A percentile compares a stretch with the other conserved stretches of the same genome.
Conservation (phyloP, 2,113 vertebrate species). For the Riparia riparia region DNA sequence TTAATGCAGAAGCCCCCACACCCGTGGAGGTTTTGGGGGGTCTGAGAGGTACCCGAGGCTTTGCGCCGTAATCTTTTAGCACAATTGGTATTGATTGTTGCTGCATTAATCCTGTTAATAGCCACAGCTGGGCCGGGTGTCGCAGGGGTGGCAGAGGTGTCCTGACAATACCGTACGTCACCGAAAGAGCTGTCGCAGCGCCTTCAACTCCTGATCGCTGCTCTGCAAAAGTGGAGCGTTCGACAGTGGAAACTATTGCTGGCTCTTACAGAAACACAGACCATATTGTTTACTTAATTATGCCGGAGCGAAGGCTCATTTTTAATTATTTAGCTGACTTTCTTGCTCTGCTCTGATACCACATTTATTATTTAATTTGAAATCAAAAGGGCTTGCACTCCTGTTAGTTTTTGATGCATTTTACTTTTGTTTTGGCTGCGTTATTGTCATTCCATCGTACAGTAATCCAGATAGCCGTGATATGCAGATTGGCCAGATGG, state of each 20-base stretch:
- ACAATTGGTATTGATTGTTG: constrained; percentile 15
- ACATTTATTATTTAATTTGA: constrained; percentile 62
- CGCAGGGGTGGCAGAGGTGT: constrained; percentile 18
- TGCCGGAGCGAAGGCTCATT: background rate
- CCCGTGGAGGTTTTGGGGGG: background rate
- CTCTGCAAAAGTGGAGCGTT: constrained; percentile 2
- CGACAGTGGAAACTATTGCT: background rate
- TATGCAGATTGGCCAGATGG: constrained; percentile 84
- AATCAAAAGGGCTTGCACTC: constrained; percentile 48
- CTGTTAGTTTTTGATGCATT: constrained; percentile 65
- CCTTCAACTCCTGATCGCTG: background rate
- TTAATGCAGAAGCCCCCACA: background rate
- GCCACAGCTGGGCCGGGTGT: background rate
- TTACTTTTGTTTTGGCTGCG: constrained; percentile 72
- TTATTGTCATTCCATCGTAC: constrained; percentile 80
- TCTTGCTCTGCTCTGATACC: constrained; percentile 19
- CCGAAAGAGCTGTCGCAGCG: constrained; percentile 5
- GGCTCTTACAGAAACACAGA: background rate
- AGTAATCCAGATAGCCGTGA: constrained; percentile 75
- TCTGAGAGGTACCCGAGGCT: background rate
- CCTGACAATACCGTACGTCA: constrained; percentile 12
- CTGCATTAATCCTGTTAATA: constrained; percentile 36
- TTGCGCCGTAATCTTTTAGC: background rate
- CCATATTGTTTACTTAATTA: constrained; percentile 60
- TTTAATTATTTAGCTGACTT: constrained; percentile 65